Evolutionary conservation across 2,797 vertebrate species (phyloP).

Genomic region (Steatocranus sp.): DNA sequence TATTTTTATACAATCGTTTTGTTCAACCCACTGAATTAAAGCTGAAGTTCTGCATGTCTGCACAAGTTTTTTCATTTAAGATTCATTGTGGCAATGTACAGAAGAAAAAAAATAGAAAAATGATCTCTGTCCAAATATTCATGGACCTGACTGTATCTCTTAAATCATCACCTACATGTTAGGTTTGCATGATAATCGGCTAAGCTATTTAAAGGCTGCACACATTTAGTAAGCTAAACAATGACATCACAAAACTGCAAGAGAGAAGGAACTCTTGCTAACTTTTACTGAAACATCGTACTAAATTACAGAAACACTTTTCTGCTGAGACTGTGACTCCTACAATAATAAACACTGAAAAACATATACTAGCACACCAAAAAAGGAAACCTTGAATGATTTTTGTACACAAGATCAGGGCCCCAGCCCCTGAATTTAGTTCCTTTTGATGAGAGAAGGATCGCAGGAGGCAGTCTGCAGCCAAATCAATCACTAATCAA

Average conservation of each 20-base stretch:
- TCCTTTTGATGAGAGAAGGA: not conserved
- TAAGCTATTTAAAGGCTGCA: not conserved
- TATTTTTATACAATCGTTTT: not conserved
- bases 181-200: not conserved
- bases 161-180: not conserved
- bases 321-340: not conserved
- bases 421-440: not conserved
- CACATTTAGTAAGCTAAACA: not conserved
- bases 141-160: not conserved
- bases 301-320: not conserved
- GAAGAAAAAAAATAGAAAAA: not conserved
- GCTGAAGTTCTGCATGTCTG: not conserved
- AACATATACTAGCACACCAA: not conserved
- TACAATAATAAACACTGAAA: not conserved
- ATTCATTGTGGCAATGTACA: not conserved
- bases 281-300: not conserved
- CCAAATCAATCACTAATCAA: conserved; percentile 23
- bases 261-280: not conserved
- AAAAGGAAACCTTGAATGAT: not conserved
- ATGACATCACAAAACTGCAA: not conserved
- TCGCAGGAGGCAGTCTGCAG: not conserved
- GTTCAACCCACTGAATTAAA: not conserved
- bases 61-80: not conserved
- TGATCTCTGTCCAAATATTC: not conserved
- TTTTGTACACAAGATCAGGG: not conserved